Conservation (phyloP, 2,888 invertebrate genomes). For the Cremastinae sp. region DNA sequence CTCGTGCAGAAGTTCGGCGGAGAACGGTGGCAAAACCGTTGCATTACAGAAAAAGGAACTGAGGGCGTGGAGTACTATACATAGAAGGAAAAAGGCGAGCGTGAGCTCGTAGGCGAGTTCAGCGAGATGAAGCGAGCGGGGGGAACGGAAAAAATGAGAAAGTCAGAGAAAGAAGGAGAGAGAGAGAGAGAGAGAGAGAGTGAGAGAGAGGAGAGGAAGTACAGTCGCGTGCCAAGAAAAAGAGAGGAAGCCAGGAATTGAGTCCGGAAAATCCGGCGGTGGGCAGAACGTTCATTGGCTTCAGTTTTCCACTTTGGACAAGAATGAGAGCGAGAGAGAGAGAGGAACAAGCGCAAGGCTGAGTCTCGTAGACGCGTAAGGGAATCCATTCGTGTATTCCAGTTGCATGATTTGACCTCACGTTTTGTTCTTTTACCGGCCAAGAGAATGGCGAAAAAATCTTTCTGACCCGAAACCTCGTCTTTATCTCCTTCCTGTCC, state of each 20-base stretch:
- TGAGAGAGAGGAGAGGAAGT: conserved; percentile 21
- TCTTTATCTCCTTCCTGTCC: conserved; percentile 28
- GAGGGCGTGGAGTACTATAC: conserved; percentile 42
- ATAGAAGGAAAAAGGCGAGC: conserved; percentile 23
- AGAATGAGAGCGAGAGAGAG: conserved; percentile 6
- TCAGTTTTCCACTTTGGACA: conserved; percentile 43
- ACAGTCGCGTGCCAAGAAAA: conserved; percentile 50
- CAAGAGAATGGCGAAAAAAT: conserved; percentile 19
- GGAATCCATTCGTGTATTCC: conserved; percentile 15
- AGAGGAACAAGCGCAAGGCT: conserved; percentile 7
- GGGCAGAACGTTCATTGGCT: conserved; percentile 53
- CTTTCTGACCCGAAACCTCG: conserved; percentile 44
- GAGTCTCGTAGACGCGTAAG: conserved; percentile 3
- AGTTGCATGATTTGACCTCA: conserved; percentile 47
- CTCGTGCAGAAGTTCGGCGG: conserved; percentile 17
- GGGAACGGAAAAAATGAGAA: conserved; percentile 29
- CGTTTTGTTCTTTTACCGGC: conserved; percentile 34
- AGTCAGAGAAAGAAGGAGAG: conserved; percentile 1
- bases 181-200: conserved; percentile 21
- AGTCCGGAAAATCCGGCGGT: conserved; percentile 50
- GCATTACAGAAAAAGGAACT: conserved; percentile 43
- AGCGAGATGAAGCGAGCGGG: conserved; percentile 30
- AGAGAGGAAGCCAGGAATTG: conserved; percentile 44
- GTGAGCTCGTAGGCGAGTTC: background rate
- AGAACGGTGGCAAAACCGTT: conserved; percentile 38